Conservation (phyloP, 2,113 vertebrate species). For the Himantopus leucocephalus region DNA sequence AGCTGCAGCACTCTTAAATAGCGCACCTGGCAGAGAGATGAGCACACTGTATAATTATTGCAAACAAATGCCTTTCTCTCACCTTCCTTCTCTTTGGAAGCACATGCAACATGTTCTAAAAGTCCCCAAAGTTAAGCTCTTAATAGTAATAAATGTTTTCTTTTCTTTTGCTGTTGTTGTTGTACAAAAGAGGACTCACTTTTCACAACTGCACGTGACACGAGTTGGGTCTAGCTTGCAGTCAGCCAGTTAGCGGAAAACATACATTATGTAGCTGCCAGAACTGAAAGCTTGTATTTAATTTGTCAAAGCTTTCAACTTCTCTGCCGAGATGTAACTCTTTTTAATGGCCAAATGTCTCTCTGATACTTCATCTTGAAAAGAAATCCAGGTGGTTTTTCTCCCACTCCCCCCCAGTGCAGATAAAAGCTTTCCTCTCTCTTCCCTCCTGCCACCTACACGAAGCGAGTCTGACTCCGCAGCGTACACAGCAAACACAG, state of each 20-base stretch:
- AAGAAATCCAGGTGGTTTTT: constrained; percentile 27
- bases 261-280: constrained; percentile 27
- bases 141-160: constrained; percentile 15
- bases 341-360: not conserved
- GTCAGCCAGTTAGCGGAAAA: not conserved
- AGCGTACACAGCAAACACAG: not conserved
- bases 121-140: constrained; percentile 8
- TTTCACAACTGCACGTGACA: constrained; percentile 10
- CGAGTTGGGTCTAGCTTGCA: not conserved
- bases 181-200: constrained; percentile 26
- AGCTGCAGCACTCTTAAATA: constrained; percentile 1
- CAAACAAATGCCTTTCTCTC: constrained; percentile 8
- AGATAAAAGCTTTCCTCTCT: not conserved
- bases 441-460: not conserved
- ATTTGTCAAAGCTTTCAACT: constrained; percentile 37
- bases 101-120: not conserved
- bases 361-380: not conserved
- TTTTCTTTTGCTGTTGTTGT: constrained; percentile 10
- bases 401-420: not conserved
- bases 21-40: constrained; percentile 29
- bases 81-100: constrained; percentile 1
- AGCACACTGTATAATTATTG: constrained; percentile 39
- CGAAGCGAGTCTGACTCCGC: not conserved
- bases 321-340: not conserved
- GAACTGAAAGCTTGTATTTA: constrained; percentile 31